These are phyloP conservation scores for Eubucco bourcierii DNA, from an alignment of 2,113 vertebrate genomes.

Conservation along the genomic window DNA sequence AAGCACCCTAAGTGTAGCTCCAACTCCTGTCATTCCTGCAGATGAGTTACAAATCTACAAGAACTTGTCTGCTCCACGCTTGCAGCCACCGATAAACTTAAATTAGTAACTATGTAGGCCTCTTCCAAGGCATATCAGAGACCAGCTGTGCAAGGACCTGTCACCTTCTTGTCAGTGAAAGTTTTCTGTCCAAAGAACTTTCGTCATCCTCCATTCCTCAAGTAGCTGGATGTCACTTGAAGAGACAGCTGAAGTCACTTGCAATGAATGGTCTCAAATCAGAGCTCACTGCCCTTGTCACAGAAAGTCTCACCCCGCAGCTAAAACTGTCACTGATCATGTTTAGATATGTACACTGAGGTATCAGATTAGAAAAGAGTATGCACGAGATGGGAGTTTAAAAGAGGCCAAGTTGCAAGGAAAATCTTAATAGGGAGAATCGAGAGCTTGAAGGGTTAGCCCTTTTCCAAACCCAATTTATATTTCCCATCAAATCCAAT, in stretches of 20 bases:
- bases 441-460: slow-evolving; percentile 44
- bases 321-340: slow-evolving; percentile 89
- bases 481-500: slow-evolving; percentile 70
- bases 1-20: slow-evolving; percentile 58
- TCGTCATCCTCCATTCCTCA: slow-evolving; percentile 84
- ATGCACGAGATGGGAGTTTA: slow-evolving; percentile 81
- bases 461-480: slow-evolving; percentile 73
- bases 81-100: slow-evolving; percentile 78
- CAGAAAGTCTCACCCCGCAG: slow-evolving; percentile 88
- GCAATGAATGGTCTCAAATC: slow-evolving; percentile 96
- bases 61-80: slow-evolving; percentile 72
- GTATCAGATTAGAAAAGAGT: slow-evolving; percentile 84
- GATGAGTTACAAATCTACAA: slow-evolving; percentile 70
- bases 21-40: slow-evolving; percentile 70
- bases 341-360: slow-evolving; percentile 83
- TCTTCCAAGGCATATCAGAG: slow-evolving; percentile 82
- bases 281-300: slow-evolving; percentile 93
- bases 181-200: slow-evolving; percentile 96
- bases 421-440: slow-evolving; percentile 78
- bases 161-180: slow-evolving; percentile 94
- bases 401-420: slow-evolving; percentile 83
- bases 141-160: slow-evolving; percentile 91
- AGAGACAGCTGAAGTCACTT: slow-evolving; percentile 94
- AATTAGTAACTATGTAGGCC: slow-evolving; percentile 85
- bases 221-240: slow-evolving; percentile 94